Evolutionary conservation across 1,140 invertebrate genomes (phyloP), one percentile per base, ranked within the genome.

Genomic region (Zaprionus tsacasi): DNA sequence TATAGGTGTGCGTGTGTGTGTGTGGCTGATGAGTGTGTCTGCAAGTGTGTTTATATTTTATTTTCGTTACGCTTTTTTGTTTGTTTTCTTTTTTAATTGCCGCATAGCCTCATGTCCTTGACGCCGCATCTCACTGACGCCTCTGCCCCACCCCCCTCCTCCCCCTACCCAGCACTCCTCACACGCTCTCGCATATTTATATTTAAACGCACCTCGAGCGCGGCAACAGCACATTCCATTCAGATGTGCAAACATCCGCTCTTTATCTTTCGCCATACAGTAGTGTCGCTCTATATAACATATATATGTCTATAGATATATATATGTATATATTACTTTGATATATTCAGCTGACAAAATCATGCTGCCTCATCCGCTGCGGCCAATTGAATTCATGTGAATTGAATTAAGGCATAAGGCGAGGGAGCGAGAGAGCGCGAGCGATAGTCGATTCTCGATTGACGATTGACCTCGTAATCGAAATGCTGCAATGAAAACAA

Each of bases 121-220:
- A 74, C 21, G 64, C 58, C 52, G 61, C 63, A 30, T 58, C 35
- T 40, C 60, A 40, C 55, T 8, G 21, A 21, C 3, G 30, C 27
- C 54, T 25, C n/a, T 43, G 43, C 30, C 48, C 8, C 15, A 38
- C 6, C 13, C n/a, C 11, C 66, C 59, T 43, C 36, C 68, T 66
- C 4, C 2, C 43, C n/a, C 33, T n/a, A 33, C 11, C 30, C n/a
- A 21, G 3, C 27, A 30, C 27, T 21, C 2, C 36, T 38, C 36
- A 13, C 38, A n/a, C 4, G 38, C 38, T 36, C 27, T 57, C 71
- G 54, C 70, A 65, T 77, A 60, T 79, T 79, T 85, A 85, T 85
- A 86, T 85, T 85, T 86, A 85, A 85, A 85, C 75, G 78, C 79
- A 82, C 78, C 79, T 81, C 67, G 78, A 50, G 54, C 40, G 36